Percentiles rank a stretch among this genome's conserved stretches.
Conservation (phyloP, 2,113 vertebrate species). For the Ivindomyrus marchei region DNA sequence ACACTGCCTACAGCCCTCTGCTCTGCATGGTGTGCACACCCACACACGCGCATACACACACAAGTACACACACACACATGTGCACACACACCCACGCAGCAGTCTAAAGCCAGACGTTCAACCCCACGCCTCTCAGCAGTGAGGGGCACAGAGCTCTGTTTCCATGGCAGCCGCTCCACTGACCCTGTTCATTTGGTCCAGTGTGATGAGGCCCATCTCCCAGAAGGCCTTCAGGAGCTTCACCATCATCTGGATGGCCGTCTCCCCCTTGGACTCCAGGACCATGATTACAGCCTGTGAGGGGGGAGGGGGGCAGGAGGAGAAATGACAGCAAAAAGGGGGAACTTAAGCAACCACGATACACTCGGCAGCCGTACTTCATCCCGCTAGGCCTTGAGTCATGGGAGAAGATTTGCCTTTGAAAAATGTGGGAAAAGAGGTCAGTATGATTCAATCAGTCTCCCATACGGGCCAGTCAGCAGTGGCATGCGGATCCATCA, state of each 20-base stretch:
- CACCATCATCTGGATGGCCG: conserved; percentile 65
- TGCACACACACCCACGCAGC: not conserved
- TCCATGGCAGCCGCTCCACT: conserved; percentile 11
- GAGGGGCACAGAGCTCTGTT: not conserved
- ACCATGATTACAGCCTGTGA: conserved; percentile 72
- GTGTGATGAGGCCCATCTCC: conserved; percentile 74
- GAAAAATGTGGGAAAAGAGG: not conserved
- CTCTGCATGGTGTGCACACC: not conserved
- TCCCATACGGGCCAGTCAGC: not conserved
- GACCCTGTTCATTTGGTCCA: conserved; percentile 85
- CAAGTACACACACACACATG: not conserved
- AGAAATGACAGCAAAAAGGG: not conserved
- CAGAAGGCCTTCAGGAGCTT: conserved; percentile 73
- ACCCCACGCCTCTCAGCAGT: not conserved
- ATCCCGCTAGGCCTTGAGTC: not conserved
- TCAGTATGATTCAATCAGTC: not conserved
- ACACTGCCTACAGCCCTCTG: not conserved
- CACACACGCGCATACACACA: not conserved
- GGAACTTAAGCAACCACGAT: not conserved
- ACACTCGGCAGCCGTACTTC: not conserved
- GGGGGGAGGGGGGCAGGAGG: not conserved
- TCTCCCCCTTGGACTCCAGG: conserved; percentile 69
- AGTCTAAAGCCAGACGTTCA: not conserved
- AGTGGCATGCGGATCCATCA: not conserved
- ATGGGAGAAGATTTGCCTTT: not conserved